A percentile compares a stretch with the other conserved stretches of the same genome.
Conservation (phyloP, 2,888 invertebrate species). For the Metalampra italica region DNA sequence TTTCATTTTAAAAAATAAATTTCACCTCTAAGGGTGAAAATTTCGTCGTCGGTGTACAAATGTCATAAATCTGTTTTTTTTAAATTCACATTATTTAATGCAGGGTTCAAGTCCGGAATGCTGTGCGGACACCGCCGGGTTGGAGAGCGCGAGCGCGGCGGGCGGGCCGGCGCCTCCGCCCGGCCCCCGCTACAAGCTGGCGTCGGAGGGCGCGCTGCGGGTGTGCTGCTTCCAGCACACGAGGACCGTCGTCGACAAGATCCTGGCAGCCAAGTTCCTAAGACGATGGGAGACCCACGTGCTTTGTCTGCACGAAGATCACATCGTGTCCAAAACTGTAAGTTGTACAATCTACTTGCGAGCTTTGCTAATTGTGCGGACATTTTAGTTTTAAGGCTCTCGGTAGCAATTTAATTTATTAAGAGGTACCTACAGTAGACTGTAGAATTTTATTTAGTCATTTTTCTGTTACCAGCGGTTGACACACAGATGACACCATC, state of each 20-base stretch:
- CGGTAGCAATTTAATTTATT: too few relatives aligned
- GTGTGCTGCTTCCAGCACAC: slow-evolving; percentile 88
- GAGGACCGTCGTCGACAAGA: slow-evolving; percentile 87
- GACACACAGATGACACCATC: too few relatives aligned
- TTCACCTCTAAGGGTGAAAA: too few relatives aligned
- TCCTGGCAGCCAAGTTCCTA: slow-evolving; percentile 86
- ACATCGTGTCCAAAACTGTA: slow-evolving; percentile 86
- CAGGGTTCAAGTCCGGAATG: slow-evolving; percentile 78
- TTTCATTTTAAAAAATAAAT: too few relatives aligned
- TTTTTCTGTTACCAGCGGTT: too few relatives aligned
- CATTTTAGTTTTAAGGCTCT: too few relatives aligned
- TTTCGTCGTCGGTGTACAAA: too few relatives aligned
- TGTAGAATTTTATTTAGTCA: too few relatives aligned
- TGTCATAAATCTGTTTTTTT: too few relatives aligned
- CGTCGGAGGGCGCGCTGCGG: slow-evolving; percentile 84
- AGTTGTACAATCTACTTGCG: slow-evolving; percentile 33
- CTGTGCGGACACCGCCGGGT: slow-evolving; percentile 61
- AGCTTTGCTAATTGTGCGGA: too few relatives aligned
- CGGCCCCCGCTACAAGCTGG: slow-evolving; percentile 83
- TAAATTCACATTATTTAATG: too few relatives aligned
- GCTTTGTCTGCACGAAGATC: slow-evolving; percentile 81
- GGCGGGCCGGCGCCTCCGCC: slow-evolving; percentile 63
- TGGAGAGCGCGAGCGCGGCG: slow-evolving; percentile 48
- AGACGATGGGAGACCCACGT: slow-evolving; percentile 88
- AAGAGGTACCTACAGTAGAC: too few relatives aligned